Base-by-base conservation (phyloP, 2,888 invertebrate species). In the Drosophila yooni region DNA sequence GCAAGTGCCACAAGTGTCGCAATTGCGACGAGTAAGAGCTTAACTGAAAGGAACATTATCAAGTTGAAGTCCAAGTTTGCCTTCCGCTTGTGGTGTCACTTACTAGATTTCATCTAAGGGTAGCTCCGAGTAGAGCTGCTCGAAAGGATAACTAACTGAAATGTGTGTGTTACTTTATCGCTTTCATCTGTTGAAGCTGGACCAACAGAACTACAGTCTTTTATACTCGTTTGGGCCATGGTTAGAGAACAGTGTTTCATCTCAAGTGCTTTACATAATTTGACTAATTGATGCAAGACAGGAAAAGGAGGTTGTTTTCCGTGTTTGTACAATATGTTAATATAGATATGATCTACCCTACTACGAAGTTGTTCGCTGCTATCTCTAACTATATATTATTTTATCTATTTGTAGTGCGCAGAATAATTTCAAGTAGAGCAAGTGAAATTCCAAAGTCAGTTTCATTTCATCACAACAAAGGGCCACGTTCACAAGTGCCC, bases 41-140 rank as follows among this genome's bases (percentile, higher is more conserved):
- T 56, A 65, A 76, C 85, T 85, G 48, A 18, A 56, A 76, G 53
- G 54, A 46, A 73, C 40, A 63, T 25, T 27, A 8, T 34, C 18
- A 31, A 5, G 3, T 29, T 5, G 48, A 52, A 1, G 10, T 34
- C 29, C 13, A 46, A 46, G 2, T 1, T 54, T 21, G 21, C 25
- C 1, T 34, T 38, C 50, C 6, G 33, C 13, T 54, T 25, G 0
- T 1, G 18, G 8, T 18, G 10, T 8, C 29, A 86, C 86, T 87
- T 87, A 87, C 89, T 58, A 46, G 50, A 57, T 74, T 81, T 73
- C 86, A 88, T 86, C 53, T 51, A 58, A 61, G 10, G 15, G 25
- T 1, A 15, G 6, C n/a, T 75, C 18, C 27, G 34, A 8, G 7
- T 52, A 13, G 31, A 50, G 46, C 46, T 25, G 15, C 29, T 72